Conservation (phyloP, 1,140 invertebrate genomes). For the Aphelinus certus region DNA sequence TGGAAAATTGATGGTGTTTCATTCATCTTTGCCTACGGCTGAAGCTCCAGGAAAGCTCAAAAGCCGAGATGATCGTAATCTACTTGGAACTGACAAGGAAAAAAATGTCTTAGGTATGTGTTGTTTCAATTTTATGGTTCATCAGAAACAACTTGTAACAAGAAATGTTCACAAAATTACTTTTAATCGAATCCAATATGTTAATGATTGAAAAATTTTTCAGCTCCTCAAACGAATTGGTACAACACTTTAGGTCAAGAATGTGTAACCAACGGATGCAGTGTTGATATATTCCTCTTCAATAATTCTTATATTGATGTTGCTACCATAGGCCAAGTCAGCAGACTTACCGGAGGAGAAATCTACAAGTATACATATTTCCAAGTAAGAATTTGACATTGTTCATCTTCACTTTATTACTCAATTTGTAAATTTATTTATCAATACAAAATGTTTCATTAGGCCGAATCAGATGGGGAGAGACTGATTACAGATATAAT, state of each 20-base stretch:
- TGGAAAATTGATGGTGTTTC: conserved; percentile 96
- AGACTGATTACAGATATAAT: conserved; percentile 88
- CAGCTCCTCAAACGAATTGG: conserved; percentile 83
- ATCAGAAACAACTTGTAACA: conserved; percentile 16
- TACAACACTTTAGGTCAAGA: conserved; percentile 95
- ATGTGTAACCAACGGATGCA: conserved; percentile 87
- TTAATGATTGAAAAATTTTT: conserved; percentile 43
- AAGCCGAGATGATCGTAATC: conserved; percentile 94
- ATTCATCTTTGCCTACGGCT: conserved; percentile 91
- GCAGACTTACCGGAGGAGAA: conserved; percentile 89
- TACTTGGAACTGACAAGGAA: conserved; percentile 97
- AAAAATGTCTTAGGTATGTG: conserved; percentile 70
- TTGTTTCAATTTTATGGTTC: conserved; percentile 48
- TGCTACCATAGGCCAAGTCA: conserved; percentile 91
- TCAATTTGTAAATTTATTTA: conserved; percentile 39
- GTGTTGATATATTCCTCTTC: conserved; percentile 94
- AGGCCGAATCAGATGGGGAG: conserved; percentile 91
- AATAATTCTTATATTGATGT: conserved; percentile 96
- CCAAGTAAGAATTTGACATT: conserved; percentile 70
- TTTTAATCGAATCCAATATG: conserved; percentile 13
- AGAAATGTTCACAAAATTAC: conserved; percentile 29
- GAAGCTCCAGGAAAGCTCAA: conserved; percentile 96
- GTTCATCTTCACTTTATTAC: conserved; percentile 7
- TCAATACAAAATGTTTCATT: conserved; percentile 16
- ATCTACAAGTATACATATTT: conserved; percentile 98